phyloP scores from a whole-genome alignment of 1,140 invertebrate species.

The Pseudachorutes palmiensis region DNA sequence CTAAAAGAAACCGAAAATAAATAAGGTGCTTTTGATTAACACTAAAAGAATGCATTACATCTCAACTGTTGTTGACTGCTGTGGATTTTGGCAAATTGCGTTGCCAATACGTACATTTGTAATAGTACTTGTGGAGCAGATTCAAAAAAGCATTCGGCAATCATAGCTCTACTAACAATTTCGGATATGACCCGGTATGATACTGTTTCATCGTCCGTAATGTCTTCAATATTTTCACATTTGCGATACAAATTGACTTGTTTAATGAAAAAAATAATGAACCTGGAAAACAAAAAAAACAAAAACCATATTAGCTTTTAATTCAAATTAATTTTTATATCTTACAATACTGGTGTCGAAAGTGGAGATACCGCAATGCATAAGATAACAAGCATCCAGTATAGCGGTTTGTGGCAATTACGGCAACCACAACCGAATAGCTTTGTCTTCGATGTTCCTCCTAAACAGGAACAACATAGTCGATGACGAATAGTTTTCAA shows the following conservation, averaged over 20 bases:
- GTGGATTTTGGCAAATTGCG: conserved; percentile 5
- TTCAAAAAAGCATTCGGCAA: conserved; percentile 6
- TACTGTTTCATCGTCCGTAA: neutral
- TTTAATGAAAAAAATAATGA: neutral
- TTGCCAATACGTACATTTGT: conserved; percentile 7
- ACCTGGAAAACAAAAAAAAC: neutral
- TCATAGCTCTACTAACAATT: conserved; percentile 2
- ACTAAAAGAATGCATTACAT: no score
- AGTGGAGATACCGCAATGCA: neutral
- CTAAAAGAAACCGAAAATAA: no score
- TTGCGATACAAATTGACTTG: neutral
- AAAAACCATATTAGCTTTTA: neutral
- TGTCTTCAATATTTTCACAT: neutral
- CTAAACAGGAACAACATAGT: neutral
- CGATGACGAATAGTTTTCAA: neutral
- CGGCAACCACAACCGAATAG: conserved; percentile 2
- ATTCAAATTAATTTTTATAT: neutral
- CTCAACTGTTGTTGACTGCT: conserved; percentile 3
- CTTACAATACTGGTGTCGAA: conserved; percentile 1
- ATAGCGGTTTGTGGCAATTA: neutral
- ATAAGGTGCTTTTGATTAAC: no score
- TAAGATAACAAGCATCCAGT: neutral
- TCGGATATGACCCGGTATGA: conserved; percentile 1
- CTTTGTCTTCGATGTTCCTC: neutral
- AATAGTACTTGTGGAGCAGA: conserved; percentile 3